Conservation (phyloP, 2,888 invertebrate genomes). For the Acholoe squamosa region DNA sequence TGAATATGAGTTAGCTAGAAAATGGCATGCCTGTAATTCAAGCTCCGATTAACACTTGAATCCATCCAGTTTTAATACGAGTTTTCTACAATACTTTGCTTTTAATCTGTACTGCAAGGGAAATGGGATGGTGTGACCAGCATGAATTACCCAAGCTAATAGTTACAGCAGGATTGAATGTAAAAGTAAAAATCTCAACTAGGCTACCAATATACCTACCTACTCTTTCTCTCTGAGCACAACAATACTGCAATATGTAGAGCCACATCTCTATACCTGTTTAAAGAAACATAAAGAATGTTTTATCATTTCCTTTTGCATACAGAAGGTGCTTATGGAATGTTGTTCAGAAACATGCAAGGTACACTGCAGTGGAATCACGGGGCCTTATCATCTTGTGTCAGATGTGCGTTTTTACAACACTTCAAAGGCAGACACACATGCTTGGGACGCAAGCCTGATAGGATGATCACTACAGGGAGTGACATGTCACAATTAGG, state of each 20-base stretch:
- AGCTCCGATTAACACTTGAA: too few species aligned
- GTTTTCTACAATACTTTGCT: not conserved
- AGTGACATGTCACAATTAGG: slow-evolving; percentile 39
- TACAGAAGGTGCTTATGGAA: not conserved
- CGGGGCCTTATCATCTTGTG: not conserved
- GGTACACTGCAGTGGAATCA: not conserved
- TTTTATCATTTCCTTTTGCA: not conserved
- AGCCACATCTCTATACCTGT: too few species aligned
- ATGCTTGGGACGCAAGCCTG: not conserved
- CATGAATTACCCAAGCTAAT: too few species aligned
- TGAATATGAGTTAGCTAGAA: not conserved
- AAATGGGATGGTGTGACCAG: too few species aligned
- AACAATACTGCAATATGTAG: too few species aligned
- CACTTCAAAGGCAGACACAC: slow-evolving; percentile 12
- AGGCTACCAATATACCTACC: too few species aligned
- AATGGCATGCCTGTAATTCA: not conserved
- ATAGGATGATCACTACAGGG: not conserved
- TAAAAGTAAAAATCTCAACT: too few species aligned
- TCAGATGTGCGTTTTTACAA: not conserved
- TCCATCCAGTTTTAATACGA: too few species aligned
- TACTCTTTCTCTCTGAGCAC: too few species aligned
- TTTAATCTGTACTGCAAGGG: not conserved
- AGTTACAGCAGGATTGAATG: too few species aligned
- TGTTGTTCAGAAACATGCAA: not conserved
- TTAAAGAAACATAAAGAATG: too few species aligned